These are phyloP conservation scores for Lepidurus apus DNA, from an alignment of 1,140 invertebrate species.

Conservation along the genomic window DNA sequence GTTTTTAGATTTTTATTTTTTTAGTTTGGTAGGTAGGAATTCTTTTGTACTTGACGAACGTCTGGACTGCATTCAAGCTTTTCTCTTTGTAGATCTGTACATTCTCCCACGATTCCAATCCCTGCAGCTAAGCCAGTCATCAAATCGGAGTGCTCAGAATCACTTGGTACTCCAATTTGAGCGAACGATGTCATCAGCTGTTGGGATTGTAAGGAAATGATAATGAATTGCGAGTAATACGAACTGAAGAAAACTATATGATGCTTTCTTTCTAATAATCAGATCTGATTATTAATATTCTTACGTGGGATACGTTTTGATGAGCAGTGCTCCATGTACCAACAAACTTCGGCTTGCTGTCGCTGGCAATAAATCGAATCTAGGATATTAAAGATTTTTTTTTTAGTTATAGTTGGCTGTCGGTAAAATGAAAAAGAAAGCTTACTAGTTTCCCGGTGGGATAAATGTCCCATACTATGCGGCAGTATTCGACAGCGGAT, in stretches of 20 bases:
- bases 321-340: constrained; percentile 73
- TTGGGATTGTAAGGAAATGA: background rate
- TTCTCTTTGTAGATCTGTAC: background rate
- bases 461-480: constrained; percentile 94
- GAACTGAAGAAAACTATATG: constrained; percentile 35
- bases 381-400: background rate
- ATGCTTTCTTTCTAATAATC: no score
- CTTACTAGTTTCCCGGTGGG: constrained; percentile 66
- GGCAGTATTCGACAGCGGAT: constrained; percentile 86
- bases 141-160: background rate
- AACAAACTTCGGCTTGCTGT: constrained; percentile 67
- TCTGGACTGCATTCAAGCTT: background rate
- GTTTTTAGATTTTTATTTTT: background rate
- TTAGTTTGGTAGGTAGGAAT: background rate
- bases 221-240: background rate
- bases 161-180: constrained; percentile 60
- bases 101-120: constrained; percentile 3
- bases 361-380: constrained; percentile 74
- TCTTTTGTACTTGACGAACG: background rate
- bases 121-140: constrained; percentile 16
- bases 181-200: constrained; percentile 41
- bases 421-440: background rate
- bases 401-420: background rate
- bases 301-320: constrained; percentile 75
- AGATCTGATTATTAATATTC: no score